These are phyloP conservation scores for Metacarcinus magister DNA, from an alignment of 2,888 invertebrate genomes.

Conservation along the genomic window DNA sequence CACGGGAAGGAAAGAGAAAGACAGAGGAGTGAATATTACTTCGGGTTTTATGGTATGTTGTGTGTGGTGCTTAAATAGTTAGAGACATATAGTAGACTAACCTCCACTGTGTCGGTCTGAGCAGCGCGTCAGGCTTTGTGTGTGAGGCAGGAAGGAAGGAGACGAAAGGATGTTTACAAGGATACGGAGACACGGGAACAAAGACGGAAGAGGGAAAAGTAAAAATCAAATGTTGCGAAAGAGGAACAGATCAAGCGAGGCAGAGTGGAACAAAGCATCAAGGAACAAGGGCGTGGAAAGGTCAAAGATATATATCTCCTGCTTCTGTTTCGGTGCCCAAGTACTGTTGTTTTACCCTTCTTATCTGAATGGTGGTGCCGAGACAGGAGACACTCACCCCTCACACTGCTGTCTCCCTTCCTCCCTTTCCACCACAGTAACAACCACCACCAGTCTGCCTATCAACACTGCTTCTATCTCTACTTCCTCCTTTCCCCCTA, in stretches of 20 bases:
- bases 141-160: neutral
- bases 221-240: neutral
- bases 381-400: neutral
- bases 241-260: neutral
- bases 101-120: neutral
- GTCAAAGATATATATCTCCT: conserved; percentile 11
- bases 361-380: neutral
- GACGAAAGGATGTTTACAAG: neutral
- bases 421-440: neutral
- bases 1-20: neutral
- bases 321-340: conserved; percentile 30
- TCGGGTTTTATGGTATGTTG: conserved; percentile 64
- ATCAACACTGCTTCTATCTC: neutral
- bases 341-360: neutral
- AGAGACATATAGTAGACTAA: neutral
- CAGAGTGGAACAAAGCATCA: conserved; percentile 3
- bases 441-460: neutral
- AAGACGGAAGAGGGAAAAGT: neutral
- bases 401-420: neutral
- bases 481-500: conserved; percentile 8
- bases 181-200: neutral
- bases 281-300: conserved; percentile 38
- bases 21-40: conserved; percentile 41
- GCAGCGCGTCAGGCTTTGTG: neutral
- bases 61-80: conserved; percentile 49